phyloP scores from a whole-genome alignment of 2,797 vertebrate species.

The Notamacropus eugenii region DNA sequence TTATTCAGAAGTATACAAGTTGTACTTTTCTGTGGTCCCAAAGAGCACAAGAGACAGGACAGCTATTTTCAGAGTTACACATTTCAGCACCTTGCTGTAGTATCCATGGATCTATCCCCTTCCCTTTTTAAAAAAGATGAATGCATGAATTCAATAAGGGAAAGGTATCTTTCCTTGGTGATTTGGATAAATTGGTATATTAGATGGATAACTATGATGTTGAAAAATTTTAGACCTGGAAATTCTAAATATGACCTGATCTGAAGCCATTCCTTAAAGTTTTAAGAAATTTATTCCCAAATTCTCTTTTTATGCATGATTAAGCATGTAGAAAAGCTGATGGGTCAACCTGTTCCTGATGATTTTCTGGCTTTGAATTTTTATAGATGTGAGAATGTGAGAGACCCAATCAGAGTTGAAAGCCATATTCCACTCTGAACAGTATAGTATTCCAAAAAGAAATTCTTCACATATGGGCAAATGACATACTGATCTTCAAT shows the following conservation, averaged over 20 bases:
- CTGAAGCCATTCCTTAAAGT: neutral
- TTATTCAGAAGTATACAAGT: slow-evolving; percentile 11
- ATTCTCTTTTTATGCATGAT: slow-evolving; percentile 9
- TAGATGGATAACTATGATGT: slow-evolving; percentile 9
- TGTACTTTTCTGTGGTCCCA: neutral
- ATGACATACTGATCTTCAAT: neutral
- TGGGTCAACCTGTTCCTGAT: neutral
- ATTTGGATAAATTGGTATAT: neutral
- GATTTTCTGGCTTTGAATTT: slow-evolving; percentile 5
- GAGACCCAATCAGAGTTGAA: neutral
- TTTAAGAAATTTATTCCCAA: slow-evolving; percentile 19
- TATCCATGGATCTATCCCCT: neutral
- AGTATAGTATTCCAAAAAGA: neutral
- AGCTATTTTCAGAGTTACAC: slow-evolving; percentile 19
- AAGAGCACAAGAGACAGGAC: neutral
- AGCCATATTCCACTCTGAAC: neutral
- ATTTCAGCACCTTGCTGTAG: slow-evolving; percentile 7
- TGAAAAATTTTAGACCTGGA: slow-evolving; percentile 7
- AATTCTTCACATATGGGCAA: neutral
- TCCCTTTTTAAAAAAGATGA: slow-evolving; percentile 3
- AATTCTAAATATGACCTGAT: neutral
- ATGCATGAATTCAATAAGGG: neutral
- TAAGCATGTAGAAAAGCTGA: neutral
- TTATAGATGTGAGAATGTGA: neutral
- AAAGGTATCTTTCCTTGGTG: neutral